Base-by-base conservation (phyloP, 2,888 invertebrate genomes). In the Watsonalla binaria region DNA sequence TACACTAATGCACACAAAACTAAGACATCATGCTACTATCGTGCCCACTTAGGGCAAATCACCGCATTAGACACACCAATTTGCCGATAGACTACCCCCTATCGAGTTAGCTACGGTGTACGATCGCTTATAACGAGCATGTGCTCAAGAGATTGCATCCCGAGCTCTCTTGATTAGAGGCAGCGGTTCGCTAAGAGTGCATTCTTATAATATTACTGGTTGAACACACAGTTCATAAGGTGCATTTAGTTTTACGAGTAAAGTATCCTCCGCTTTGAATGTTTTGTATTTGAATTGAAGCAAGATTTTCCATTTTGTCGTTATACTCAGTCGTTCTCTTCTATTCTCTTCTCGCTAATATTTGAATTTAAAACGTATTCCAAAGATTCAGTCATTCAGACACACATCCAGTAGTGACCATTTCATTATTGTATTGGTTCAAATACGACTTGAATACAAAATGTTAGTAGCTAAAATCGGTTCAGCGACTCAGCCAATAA, bases 131-230 rank as follows among this genome's bases (percentile, higher is more conserved):
- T 68, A 70, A 70, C 66, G 61, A 68, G 63, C 56, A 6, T 37
- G 35, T 53, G 58, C 58, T 52, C 47, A 53, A 51, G 47, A 55
- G 59, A 61, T 60, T 60, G 61, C 68, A 59, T 61, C 61, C 58
- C 55, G 51, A 63, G 54, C 59, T 45, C 54, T 54, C 54, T 54
- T 68, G 68, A 70, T 70, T 68, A 70, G 60, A 68, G 68, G 59
- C 59, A 53, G 56, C 59, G 50, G 58, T 59, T 54, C 51, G 59
- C 59, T 54, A 54, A 57, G 62, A 56, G 48, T 53, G 57, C 59
- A 47, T 55, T 58, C 58, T 59, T 54, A 52, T 47, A 52, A 65
- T 55, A 53, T 54, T 61, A 57, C 59, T 53, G 46, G 53, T 48
- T 15, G 34, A 35, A 58, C 59, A 51, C 47, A 62, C 55, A 5